Base-by-base conservation (phyloP, 1,140 invertebrate species). In the Lepidurus arcticus region DNA sequence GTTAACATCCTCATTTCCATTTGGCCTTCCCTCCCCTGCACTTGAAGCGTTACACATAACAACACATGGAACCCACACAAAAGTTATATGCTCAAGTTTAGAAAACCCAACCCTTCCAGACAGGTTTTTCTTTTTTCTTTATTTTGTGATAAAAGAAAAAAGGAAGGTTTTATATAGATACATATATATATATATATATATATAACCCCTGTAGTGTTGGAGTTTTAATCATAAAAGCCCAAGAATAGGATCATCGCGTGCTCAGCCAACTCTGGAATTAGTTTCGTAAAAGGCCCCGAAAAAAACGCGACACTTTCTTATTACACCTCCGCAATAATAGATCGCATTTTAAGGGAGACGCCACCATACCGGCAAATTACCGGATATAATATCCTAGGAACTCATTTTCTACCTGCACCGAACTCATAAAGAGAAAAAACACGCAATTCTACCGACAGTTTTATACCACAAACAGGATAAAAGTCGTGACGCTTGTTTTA, bases 11-110 rank as follows among this genome's bases (percentile, higher is more conserved):
- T 65, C 53, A 65, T 65, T 65, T 21, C 53, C 53, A 65, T n/a
- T 65, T 65, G 53, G 53, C 53, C 53, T 65, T 65, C 53, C 53
- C 53, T 65, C 53, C 53, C 53, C 53, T 65, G 53, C 53, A 65
- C 53, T 65, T 65, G 16, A 65, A 13, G 53, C 53, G 53, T 65
- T 65, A 65, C 53, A 65, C 53, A 65, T 65, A 65, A 65, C 53
- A 65, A 65, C 13, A 65, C 13, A 65, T 21, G 21, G 1, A 65
- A 65, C 16, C 13, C 53, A 21, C n/a, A 21, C 0, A 9, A 9
- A 65, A 65, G 16, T 65, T 21, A 21, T 21, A 65, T 16, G 53
- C 53, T 34, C 53, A 53, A 53, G 7, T 53, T 2, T 53, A n/a
- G 5, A 53, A 53, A 16, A 16, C 47, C 47, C 47, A 65, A 65